Base-by-base conservation (phyloP, 2,888 invertebrate genomes). In the Eupsilia transversa region DNA sequence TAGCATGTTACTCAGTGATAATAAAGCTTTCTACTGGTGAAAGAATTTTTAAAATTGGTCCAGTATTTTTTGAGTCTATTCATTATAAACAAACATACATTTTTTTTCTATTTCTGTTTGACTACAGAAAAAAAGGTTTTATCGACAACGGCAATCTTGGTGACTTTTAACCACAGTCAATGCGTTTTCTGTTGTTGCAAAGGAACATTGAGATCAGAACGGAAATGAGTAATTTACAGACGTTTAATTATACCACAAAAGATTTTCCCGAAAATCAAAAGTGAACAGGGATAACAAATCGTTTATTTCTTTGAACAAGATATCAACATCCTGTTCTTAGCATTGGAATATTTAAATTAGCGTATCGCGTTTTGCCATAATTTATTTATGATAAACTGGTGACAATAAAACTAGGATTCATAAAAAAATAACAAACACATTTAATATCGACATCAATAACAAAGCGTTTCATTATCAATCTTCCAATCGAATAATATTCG, bases 401-500 rank as follows among this genome's bases (percentile, higher is more conserved):
- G 38, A 54, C 14, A n/a, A n/a, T 52, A 52, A 52, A 12, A 77
- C 2, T 20, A 12, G 9, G 59, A 43, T 17, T 17, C 23, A 9
- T 33, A 64, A 72, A 72, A 17, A 57, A 59, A 60, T 27, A 49
- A 46, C 10, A 57, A 72, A 71, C 27, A 14, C 20, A 56, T 41
- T 38, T 63, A 56, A 10, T 56, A 59, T 74, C 59, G 59, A 71
- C 52, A 54, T 84, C 49, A 69, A 64, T 35, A 59, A 72, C 79
- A 76, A 74, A 75, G 66, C 43, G 12, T 77, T 57, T 71, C 49
- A 56, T 71, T 74, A 67, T 43, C 14, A 72, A 71, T 70, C 57
- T 76, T 68, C 70, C 77, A 79, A 68, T 76, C 66, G 66, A 82
- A 77, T 74, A 75, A 77, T 35, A 76, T 75, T 70, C 68, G 43